phyloP scores from a whole-genome alignment of 2,113 vertebrate genomes.

The Patagioenas fasciata region DNA sequence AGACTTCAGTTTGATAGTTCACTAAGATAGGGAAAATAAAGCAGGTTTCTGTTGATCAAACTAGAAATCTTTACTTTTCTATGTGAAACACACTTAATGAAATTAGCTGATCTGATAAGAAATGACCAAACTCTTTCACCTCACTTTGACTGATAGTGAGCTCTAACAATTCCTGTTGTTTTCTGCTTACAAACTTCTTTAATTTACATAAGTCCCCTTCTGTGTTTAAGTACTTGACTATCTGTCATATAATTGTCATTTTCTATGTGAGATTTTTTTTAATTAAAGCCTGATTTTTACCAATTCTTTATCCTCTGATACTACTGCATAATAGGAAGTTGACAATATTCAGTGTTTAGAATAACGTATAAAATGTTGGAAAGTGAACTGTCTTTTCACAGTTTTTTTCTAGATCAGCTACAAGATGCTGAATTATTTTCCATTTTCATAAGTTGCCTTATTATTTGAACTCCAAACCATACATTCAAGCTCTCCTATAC shows the following conservation, averaged over 20 bases:
- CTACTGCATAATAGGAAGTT: neutral
- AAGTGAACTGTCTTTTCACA: constrained; percentile 30
- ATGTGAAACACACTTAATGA: neutral
- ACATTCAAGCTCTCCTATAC: neutral
- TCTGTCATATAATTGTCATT: neutral
- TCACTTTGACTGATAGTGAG: neutral
- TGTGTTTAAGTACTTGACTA: neutral
- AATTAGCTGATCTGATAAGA: neutral
- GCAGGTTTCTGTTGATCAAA: neutral
- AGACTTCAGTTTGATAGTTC: neutral
- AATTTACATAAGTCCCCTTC: neutral
- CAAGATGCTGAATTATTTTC: constrained; percentile 12
- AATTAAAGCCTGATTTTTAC: neutral
- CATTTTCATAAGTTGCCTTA: constrained; percentile 19
- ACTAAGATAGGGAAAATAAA: neutral
- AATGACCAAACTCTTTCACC: neutral
- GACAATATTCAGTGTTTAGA: neutral
- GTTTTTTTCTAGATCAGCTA: constrained; percentile 23
- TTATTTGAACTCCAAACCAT: constrained; percentile 14
- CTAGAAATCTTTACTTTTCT: neutral
- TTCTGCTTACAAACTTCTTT: neutral
- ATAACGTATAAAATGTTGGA: neutral
- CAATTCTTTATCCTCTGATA: neutral
- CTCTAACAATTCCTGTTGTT: neutral
- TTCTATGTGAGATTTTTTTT: neutral